Conservation (phyloP, 2,888 invertebrate species). For the Eupsilia transversa region DNA sequence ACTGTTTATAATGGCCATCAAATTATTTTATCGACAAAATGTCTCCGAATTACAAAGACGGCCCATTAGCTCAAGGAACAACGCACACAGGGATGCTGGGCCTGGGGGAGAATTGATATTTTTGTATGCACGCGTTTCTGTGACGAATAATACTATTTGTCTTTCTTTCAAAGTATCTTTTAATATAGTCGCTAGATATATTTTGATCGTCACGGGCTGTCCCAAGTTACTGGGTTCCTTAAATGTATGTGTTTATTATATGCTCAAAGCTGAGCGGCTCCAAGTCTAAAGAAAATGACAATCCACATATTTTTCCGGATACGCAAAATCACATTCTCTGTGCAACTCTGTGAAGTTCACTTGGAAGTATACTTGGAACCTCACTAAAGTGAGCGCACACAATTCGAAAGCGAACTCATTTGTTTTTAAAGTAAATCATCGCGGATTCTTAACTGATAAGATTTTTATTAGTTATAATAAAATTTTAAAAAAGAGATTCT, state of each 20-base stretch:
- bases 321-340: not conserved
- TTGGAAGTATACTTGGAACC: not conserved
- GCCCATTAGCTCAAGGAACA: constrained; percentile 33
- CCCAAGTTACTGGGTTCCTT: no score
- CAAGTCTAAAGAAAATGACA: no score
- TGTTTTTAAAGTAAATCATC: not conserved
- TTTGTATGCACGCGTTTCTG: not conserved
- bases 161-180: not conserved
- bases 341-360: not conserved
- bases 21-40: constrained; percentile 63
- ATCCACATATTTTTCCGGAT: not conserved
- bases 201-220: not conserved
- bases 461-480: no score
- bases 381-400: not conserved
- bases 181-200: no score
- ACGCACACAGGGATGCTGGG: constrained; percentile 7
- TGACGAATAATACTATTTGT: no score
- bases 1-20: constrained; percentile 62
- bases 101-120: not conserved
- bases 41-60: constrained; percentile 32
- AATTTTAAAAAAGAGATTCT: no score
- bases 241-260: no score
- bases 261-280: no score
- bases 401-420: constrained; percentile 1
- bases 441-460: no score